phyloP scores from a whole-genome alignment of 2,113 vertebrate genomes.

The Sinocyclocheilus anshuiensis region DNA sequence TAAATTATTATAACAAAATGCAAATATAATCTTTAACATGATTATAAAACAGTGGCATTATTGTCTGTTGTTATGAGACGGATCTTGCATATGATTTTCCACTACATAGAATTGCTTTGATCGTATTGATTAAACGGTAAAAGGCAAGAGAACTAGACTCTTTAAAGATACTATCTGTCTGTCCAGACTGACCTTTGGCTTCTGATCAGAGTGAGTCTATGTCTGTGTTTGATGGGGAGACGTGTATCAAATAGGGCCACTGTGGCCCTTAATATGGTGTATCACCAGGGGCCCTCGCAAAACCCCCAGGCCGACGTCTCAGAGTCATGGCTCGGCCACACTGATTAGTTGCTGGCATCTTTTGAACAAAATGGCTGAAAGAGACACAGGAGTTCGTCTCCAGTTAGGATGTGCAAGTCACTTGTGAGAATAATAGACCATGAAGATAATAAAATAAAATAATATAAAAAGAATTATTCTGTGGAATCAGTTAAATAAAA shows the following conservation, averaged over 20 bases:
- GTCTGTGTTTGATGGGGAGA: slow-evolving; percentile 14
- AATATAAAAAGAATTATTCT: background rate
- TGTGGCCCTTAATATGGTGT: slow-evolving; percentile 39
- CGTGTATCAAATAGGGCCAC: slow-evolving; percentile 33
- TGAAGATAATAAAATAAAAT: background rate
- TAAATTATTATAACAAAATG: background rate
- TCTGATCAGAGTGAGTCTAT: slow-evolving; percentile 28
- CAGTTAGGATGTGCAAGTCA: background rate
- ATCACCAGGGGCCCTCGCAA: slow-evolving; percentile 13
- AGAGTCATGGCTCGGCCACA: slow-evolving; percentile 69
- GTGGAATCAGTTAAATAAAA: background rate
- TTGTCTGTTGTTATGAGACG: background rate
- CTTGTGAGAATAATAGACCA: background rate
- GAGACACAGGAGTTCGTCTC: slow-evolving; percentile 12
- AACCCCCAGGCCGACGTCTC: background rate
- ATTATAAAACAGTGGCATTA: background rate
- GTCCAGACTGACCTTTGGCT: slow-evolving; percentile 43
- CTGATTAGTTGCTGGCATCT: slow-evolving; percentile 63
- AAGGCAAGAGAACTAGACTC: background rate
- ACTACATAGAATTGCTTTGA: background rate
- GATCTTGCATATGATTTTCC: background rate
- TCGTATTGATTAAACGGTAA: slow-evolving; percentile 1
- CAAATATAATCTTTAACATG: no score
- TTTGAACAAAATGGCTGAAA: slow-evolving; percentile 44
- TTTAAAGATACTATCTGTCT: slow-evolving; percentile 27